phyloP scores from a whole-genome alignment of 2,888 invertebrate species.

The Steromphala cineraria region DNA sequence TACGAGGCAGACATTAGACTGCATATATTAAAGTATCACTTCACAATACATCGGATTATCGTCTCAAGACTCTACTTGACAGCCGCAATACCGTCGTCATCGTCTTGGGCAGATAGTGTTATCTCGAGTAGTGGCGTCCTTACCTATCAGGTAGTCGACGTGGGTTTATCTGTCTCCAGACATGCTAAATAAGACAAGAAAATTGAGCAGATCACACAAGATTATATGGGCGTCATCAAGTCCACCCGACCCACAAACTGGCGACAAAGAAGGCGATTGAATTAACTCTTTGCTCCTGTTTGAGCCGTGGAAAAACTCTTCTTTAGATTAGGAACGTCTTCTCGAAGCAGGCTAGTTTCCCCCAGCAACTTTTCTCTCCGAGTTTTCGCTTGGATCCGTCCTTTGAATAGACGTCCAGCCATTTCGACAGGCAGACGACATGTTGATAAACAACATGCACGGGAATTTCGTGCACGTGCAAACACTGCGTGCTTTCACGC shows the following conservation, averaged over 20 bases:
- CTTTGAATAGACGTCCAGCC: not conserved
- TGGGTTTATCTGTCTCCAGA: not conserved
- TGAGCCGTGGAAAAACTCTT: not conserved
- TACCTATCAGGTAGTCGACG: too few relatives aligned
- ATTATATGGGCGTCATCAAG: not conserved
- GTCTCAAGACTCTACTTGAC: too few relatives aligned
- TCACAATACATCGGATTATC: too few relatives aligned
- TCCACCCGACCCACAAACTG: not conserved
- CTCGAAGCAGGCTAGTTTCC: not conserved
- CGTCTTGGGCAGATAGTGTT: too few relatives aligned
- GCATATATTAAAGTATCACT: too few relatives aligned
- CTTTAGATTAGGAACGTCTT: not conserved
- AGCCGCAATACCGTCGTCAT: too few relatives aligned
- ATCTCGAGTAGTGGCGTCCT: too few relatives aligned
- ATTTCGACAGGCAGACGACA: not conserved
- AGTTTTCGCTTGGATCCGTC: not conserved
- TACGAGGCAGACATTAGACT: too few relatives aligned
- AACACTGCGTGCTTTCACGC: not conserved
- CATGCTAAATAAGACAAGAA: constrained; percentile 1
- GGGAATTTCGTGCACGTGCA: not conserved
- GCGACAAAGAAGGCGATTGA: constrained; percentile 1
- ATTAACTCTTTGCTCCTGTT: not conserved
- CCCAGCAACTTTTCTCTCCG: constrained; percentile 3
- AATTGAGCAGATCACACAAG: not conserved
- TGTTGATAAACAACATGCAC: not conserved